phyloP scores from a whole-genome alignment of 2,888 invertebrate species.

The Acanthosepion pharaonis region DNA sequence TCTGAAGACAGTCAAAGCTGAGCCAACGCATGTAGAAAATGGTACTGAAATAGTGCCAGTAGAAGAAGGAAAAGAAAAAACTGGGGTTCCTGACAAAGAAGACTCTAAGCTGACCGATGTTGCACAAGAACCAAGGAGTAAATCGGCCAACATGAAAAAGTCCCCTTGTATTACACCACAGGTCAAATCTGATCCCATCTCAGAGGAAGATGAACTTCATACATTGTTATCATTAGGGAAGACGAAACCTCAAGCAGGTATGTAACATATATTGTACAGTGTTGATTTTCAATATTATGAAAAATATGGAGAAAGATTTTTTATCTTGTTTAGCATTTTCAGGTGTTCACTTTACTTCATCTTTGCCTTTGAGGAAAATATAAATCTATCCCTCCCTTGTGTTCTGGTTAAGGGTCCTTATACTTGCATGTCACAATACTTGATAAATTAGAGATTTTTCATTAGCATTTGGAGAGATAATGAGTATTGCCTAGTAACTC shows the following conservation, averaged over 20 bases:
- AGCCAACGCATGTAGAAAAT: neutral
- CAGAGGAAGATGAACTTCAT: neutral
- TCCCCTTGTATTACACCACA: neutral
- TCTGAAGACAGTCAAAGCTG: neutral
- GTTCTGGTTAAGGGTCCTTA: too few species aligned
- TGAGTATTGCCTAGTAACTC: too few species aligned
- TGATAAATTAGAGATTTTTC: too few species aligned
- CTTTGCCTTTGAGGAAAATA: too few species aligned
- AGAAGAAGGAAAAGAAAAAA: neutral
- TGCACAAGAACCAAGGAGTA: neutral
- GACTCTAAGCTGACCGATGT: neutral
- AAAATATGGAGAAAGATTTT: too few species aligned
- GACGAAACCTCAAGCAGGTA: neutral
- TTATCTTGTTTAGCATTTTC: too few species aligned
- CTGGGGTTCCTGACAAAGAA: neutral
- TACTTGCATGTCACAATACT: too few species aligned
- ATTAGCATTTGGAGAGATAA: too few species aligned
- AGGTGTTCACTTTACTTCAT: too few species aligned
- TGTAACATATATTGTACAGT: neutral
- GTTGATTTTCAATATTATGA: neutral
- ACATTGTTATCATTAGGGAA: neutral
- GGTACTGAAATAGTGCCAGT: neutral
- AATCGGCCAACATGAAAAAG: neutral
- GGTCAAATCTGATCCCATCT: neutral
- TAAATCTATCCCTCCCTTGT: too few species aligned